Conservation (phyloP, 2,888 invertebrate genomes). For the Meliscaeva auricollis region DNA sequence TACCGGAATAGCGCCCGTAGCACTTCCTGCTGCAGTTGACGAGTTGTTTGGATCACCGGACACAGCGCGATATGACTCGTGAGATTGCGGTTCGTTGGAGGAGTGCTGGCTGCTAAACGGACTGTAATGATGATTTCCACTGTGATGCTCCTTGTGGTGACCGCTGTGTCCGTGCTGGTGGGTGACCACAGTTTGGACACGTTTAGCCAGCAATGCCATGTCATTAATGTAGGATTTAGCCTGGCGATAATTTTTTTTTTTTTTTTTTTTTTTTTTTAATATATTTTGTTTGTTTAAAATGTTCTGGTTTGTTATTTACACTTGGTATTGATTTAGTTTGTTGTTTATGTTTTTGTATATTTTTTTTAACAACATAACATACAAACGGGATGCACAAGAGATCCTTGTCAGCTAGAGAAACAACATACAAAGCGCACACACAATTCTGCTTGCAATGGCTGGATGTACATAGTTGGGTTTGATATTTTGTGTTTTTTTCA, state of each 20-base stretch:
- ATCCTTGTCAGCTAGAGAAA: slow-evolving; percentile 65
- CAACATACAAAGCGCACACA: slow-evolving; percentile 70
- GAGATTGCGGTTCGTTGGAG: slow-evolving; percentile 78
- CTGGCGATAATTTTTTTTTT: slow-evolving; percentile 78
- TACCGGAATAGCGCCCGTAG: slow-evolving; percentile 84
- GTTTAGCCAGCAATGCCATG: slow-evolving; percentile 82
- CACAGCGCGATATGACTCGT: slow-evolving; percentile 84
- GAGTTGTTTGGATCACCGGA: slow-evolving; percentile 76
- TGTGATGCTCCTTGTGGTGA: slow-evolving; percentile 76
- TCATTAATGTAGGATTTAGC: slow-evolving; percentile 83
- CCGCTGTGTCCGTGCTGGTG: slow-evolving; percentile 80
- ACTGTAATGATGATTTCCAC: slow-evolving; percentile 79
- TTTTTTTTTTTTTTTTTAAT: slow-evolving; percentile 47
- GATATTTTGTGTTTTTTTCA: slow-evolving; percentile 3
- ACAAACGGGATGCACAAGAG: slow-evolving; percentile 55
- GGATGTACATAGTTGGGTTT: slow-evolving; percentile 44
- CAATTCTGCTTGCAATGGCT: slow-evolving; percentile 58
- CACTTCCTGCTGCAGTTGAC: slow-evolving; percentile 60
- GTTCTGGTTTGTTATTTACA: slow-evolving; percentile 70
- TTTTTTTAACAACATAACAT: slow-evolving; percentile 28
- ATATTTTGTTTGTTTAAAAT: slow-evolving; percentile 13
- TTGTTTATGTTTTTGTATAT: slow-evolving; percentile 8
- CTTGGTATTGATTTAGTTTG: slow-evolving; percentile 28
- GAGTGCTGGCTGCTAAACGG: slow-evolving; percentile 79
- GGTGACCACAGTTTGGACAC: slow-evolving; percentile 82